Evolutionary conservation across 2,113 vertebrate species (phyloP).

Genomic region (Cinclus cinclus): DNA sequence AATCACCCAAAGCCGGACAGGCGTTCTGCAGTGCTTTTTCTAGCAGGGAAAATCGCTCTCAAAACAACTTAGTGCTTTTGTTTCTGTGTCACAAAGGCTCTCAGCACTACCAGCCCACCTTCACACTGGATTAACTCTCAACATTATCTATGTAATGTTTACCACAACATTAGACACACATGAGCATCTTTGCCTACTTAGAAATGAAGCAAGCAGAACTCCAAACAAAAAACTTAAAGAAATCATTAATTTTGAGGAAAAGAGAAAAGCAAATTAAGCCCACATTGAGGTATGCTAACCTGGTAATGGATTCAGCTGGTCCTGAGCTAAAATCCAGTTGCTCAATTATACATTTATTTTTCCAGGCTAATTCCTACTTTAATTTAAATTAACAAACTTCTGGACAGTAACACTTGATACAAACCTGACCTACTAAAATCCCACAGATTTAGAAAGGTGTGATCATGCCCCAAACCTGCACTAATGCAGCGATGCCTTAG

Average conservation of each 20-base stretch:
- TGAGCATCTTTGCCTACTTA: neutral
- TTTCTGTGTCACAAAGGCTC: neutral
- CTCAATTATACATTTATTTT: neutral
- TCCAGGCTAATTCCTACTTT: neutral
- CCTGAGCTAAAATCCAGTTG: neutral
- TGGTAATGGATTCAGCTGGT: neutral
- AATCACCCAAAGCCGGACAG: neutral
- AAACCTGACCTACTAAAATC: neutral
- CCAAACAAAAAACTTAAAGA: neutral
- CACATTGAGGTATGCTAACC: neutral
- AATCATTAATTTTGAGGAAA: neutral
- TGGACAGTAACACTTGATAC: neutral
- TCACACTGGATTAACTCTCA: neutral
- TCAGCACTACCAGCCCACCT: neutral
- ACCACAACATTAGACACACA: neutral
- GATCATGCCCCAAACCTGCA: neutral
- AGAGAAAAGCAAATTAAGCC: neutral
- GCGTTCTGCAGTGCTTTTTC: neutral
- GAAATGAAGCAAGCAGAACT: neutral
- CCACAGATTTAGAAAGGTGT: neutral
- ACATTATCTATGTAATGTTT: accelerated
- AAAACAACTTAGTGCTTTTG: neutral
- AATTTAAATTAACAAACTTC: neutral
- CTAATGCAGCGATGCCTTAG: neutral
- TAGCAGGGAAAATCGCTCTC: neutral